phyloP scores from a whole-genome alignment of 2,797 vertebrate species.

The Hybognathus amarus region DNA sequence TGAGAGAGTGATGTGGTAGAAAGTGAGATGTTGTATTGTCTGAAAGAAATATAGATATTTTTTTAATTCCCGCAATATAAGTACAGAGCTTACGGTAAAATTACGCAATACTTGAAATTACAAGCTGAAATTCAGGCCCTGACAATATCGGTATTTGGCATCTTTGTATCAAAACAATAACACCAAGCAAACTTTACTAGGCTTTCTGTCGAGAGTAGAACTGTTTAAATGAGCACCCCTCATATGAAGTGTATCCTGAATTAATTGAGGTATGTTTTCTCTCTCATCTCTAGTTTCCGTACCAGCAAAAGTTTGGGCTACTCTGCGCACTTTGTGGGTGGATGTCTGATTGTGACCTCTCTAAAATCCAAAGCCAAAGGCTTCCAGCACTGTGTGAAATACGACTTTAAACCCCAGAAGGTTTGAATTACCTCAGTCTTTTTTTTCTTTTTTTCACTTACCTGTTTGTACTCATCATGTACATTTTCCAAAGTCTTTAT shows the following conservation, averaged over 20 bases:
- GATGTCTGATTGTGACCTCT: slow-evolving; percentile 95
- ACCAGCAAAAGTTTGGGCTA: slow-evolving; percentile 98
- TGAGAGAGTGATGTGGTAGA: no score
- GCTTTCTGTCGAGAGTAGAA: not conserved
- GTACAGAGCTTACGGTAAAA: not conserved
- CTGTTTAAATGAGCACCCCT: not conserved
- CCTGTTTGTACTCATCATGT: not conserved
- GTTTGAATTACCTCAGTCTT: slow-evolving; percentile 67
- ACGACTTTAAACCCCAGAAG: slow-evolving; percentile 99
- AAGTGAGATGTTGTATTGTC: not conserved
- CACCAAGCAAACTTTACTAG: not conserved
- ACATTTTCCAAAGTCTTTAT: not conserved
- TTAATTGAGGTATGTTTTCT: slow-evolving; percentile 16
- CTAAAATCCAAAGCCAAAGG: slow-evolving; percentile 98
- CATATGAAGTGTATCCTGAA: not conserved
- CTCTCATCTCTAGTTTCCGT: slow-evolving; percentile 84
- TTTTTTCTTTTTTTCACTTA: not conserved
- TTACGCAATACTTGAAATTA: not conserved
- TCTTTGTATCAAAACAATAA: not conserved
- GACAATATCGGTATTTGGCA: not conserved
- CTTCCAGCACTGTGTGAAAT: slow-evolving; percentile 98
- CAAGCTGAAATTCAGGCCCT: not conserved
- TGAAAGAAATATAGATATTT: not conserved
- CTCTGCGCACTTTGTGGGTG: slow-evolving; percentile 96
- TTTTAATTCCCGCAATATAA: not conserved